Evolutionary conservation across 1,140 invertebrate genomes (phyloP).

Genomic region (Octopus sinensis): DNA sequence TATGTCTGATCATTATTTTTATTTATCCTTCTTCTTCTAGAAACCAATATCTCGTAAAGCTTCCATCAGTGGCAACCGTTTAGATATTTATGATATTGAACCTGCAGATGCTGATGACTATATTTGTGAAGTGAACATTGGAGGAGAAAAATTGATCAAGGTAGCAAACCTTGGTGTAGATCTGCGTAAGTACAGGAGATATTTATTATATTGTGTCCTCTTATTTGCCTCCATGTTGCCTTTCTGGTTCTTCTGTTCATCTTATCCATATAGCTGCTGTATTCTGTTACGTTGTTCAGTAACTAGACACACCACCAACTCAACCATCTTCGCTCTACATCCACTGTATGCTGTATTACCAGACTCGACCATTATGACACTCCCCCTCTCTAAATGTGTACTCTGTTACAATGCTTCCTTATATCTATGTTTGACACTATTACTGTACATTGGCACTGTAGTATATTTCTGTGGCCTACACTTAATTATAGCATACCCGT

Average conservation of each 20-base stretch:
- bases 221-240: neutral
- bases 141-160: neutral
- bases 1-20: conserved; percentile 1
- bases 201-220: neutral
- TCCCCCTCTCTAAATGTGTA: too few relatives aligned
- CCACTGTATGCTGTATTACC: too few relatives aligned
- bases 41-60: neutral
- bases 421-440: too few relatives aligned
- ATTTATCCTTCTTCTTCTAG: neutral
- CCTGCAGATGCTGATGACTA: conserved; percentile 3
- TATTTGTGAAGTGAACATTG: neutral
- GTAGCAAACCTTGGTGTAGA: neutral
- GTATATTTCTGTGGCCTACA: too few relatives aligned
- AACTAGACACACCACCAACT: too few relatives aligned
- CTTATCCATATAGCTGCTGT: neutral
- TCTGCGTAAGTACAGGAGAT: neutral
- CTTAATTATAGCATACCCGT: too few relatives aligned
- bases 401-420: too few relatives aligned
- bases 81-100: neutral
- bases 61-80: neutral
- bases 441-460: too few relatives aligned
- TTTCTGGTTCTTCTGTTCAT: neutral
- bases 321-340: too few relatives aligned
- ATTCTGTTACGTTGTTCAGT: too few relatives aligned
- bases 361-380: too few relatives aligned